A percentile compares a stretch with the other conserved stretches of the same genome.
Conservation (phyloP, 2,888 invertebrate genomes). For the Erebia epiphron region DNA sequence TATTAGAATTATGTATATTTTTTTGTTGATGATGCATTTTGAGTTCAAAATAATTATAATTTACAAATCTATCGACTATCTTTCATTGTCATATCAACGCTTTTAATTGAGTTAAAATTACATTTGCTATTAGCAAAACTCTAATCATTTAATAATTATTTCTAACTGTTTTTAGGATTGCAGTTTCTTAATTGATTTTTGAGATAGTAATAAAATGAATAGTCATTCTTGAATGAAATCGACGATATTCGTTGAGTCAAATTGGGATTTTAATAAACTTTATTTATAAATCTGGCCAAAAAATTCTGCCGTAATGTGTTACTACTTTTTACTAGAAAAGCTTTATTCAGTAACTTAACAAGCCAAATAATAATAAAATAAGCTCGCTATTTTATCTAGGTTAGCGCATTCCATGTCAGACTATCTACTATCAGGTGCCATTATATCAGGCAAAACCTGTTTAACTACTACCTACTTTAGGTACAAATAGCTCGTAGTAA, state of each 20-base stretch:
- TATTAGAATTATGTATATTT: neutral
- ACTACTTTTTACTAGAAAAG: neutral
- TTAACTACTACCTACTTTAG: too few species aligned
- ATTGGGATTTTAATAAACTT: too few species aligned
- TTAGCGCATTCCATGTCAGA: neutral
- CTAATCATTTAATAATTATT: neutral
- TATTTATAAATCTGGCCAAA: neutral
- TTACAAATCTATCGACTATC: neutral
- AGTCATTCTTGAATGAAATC: neutral
- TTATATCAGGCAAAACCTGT: constrained; percentile 3
- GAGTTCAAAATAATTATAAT: neutral
- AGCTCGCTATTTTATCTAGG: neutral
- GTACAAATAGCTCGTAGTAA: neutral
- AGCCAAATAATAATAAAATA: neutral
- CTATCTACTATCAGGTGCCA: neutral
- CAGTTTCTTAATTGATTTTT: neutral
- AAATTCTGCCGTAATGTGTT: neutral
- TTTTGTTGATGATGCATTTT: neutral
- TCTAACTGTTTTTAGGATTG: neutral
- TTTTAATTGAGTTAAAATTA: constrained; percentile 1
- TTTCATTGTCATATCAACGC: neutral
- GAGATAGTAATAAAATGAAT: neutral
- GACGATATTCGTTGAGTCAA: neutral
- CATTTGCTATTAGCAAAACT: neutral
- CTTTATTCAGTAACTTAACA: neutral